Percentiles rank a stretch among this genome's conserved stretches.
phyloP scores from a whole-genome alignment of 2,888 invertebrate genomes.

The Lymantria dispar region DNA sequence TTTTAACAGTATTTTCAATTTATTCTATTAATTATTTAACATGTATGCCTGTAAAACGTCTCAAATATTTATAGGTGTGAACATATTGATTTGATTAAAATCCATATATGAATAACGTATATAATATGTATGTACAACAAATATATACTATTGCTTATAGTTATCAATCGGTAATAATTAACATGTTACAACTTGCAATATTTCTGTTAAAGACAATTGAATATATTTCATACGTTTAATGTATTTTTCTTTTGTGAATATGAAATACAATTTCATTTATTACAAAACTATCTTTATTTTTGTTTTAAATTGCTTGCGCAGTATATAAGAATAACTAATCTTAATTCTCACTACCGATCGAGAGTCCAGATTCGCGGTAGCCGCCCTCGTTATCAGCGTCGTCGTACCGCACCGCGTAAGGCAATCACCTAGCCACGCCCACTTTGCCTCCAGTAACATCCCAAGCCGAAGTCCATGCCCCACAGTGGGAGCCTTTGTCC shows the following conservation, averaged over 20 bases:
- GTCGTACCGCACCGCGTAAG: no score
- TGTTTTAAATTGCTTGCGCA: no score
- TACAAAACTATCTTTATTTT: neutral
- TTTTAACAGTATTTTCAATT: neutral
- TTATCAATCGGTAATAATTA: slow-evolving; percentile 32
- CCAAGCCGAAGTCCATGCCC: no score
- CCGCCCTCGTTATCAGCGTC: no score
- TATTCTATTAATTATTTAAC: neutral
- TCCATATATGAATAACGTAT: slow-evolving; percentile 21
- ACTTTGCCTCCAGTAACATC: no score
- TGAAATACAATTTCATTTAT: neutral
- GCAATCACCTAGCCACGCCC: no score
- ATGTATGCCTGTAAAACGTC: neutral
- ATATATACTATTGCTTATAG: slow-evolving; percentile 50
- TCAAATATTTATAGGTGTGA: neutral
- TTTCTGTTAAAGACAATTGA: neutral
- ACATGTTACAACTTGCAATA: slow-evolving; percentile 8
- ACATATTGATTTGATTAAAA: slow-evolving; percentile 10
- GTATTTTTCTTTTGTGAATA: neutral
- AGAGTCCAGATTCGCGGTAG: no score
- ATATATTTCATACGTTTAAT: neutral
- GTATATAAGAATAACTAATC: no score
- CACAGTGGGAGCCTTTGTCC: no score
- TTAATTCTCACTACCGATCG: no score
- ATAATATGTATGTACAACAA: slow-evolving; percentile 27